Evolutionary conservation across 1,140 invertebrate genomes (phyloP), one percentile per base, ranked within the genome.

Genomic region (Chelonus insularis): DNA sequence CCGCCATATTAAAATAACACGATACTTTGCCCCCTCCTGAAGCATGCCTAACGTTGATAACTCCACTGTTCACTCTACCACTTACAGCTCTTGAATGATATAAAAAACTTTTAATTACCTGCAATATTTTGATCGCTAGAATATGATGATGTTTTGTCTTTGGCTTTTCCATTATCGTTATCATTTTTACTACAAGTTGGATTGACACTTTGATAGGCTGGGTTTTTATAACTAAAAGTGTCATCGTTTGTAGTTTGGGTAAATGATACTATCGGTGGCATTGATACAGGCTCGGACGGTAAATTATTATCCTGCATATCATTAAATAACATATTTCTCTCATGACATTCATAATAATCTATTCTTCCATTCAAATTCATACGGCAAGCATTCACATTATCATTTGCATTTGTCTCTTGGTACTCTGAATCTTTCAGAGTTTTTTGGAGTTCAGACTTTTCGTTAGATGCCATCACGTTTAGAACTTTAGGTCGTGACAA

Each of bases 171-270:
- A 48, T 56, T 52, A n/a, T 75, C 71, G 16, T 62, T 75, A 25
- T 64, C 55, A 29, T 29, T 29, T 29, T 29, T 29, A 21, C 76
- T 72, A 65, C 77, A 83, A 16, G 83, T 83, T 12, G 86, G 87
- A 76, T 89, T 87, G 2, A 88, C 89, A 61, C 88, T 90, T 72
- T 90, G 88, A 70, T 91, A 91, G 9, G 86, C 83, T 0, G 89
- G 89, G 69, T 87, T 89, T 32, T 88, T 86, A 69, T 91, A 86
- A 66, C 86, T 89, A 73, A 90, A 91, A 6, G 77, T 69, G 14
- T 71, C 68, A 11, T 78, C 78, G n/a, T 81, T 78, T 58, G 70
- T 82, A 11, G 78, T 79, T 47, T 65, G 71, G 29, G 68, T 70
- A 3, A 72, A 58, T 2, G 75, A 69, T 0, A 82, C 73, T 6